Evolutionary conservation across 2,113 vertebrate genomes (phyloP).

Genomic region (Gnathonemus longibarbis): DNA sequence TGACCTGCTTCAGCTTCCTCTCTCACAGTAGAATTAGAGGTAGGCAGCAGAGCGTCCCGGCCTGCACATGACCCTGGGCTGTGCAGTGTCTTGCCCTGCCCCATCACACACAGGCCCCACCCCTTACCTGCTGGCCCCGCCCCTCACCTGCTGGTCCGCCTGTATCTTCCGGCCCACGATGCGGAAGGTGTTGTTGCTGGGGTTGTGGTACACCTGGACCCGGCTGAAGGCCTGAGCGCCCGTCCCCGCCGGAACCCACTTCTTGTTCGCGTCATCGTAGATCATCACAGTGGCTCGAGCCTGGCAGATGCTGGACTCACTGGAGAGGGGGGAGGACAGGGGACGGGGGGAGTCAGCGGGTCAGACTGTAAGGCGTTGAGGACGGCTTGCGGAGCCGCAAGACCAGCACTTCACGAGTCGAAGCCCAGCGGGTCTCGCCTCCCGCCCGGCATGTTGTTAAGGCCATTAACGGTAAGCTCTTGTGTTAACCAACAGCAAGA

Average conservation of each 20-base stretch:
- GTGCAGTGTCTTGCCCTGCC: neutral
- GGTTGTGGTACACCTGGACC: conserved; percentile 73
- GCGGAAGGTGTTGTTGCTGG: conserved; percentile 62
- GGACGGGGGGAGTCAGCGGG: neutral
- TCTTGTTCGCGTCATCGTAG: conserved; percentile 70
- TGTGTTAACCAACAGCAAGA: neutral
- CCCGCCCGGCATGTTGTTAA: neutral
- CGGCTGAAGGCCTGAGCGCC: conserved; percentile 62
- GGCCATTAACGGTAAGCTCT: neutral
- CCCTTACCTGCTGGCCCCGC: neutral
- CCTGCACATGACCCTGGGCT: neutral
- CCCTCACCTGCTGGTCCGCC: conserved; percentile 73
- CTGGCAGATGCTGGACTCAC: conserved; percentile 70
- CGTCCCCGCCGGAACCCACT: conserved; percentile 68
- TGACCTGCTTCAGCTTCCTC: neutral
- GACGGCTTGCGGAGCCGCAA: neutral
- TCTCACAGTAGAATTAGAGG: neutral
- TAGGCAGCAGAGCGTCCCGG: neutral
- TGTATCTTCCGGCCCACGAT: conserved; percentile 77
- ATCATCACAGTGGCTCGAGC: conserved; percentile 76
- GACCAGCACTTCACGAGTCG: neutral
- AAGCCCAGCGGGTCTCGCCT: neutral
- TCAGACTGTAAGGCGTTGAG: neutral
- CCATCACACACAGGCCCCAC: neutral
- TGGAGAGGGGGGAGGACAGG: conserved; percentile 30